Evolutionary conservation across 2,888 invertebrate species (phyloP), one percentile per base, ranked within the genome.

Genomic region (Oscheius sp.): DNA sequence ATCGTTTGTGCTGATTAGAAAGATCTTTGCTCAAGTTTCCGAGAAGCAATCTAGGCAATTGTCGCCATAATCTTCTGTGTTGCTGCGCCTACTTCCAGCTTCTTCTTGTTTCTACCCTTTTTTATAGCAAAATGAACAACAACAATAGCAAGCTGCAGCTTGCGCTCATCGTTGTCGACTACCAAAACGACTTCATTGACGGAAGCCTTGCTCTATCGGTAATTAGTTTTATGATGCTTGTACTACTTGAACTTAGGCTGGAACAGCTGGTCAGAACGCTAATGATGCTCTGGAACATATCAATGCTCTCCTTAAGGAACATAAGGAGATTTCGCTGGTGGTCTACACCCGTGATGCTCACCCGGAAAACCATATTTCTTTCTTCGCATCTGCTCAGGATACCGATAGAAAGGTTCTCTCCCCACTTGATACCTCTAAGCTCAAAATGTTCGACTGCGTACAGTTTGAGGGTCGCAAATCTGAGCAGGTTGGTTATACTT

Each of bases 291-390:
- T 63, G 2, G 29, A 47, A n/a, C 47, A 50, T 29, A 21, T 63
- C 47, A 63, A 63, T 32, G 32, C n/a, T 9, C 42, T 63, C 48
- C 29, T 63, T 7, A 21, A 29, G 9, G 47, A 63, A 29, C 29
- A 63, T 21, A 32, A 63, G 13, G 11, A 63, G 4, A 21, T 60
- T 35, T 33, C 42, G 2, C 13, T 37, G 3, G 63, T 63, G 21
- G n/a, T 63, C 47, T 63, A 63, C 50, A 63, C 63, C n/a, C 63
- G 63, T 21, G 63, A 63, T 50, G 48, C 48, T 11, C 63, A 63
- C 48, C 63, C 63, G 4, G 2, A 7, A 1, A 32, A 63, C 48
- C 63, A 63, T 21, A 63, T 63, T 32, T 32, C 29, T 10, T 63
- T 63, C 29, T 29, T 63, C 4, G 7, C 47, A 10, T 21, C 47